These are phyloP conservation scores for Parasteatoda lunata DNA, from an alignment of 2,888 invertebrate species.

Conservation along the genomic window DNA sequence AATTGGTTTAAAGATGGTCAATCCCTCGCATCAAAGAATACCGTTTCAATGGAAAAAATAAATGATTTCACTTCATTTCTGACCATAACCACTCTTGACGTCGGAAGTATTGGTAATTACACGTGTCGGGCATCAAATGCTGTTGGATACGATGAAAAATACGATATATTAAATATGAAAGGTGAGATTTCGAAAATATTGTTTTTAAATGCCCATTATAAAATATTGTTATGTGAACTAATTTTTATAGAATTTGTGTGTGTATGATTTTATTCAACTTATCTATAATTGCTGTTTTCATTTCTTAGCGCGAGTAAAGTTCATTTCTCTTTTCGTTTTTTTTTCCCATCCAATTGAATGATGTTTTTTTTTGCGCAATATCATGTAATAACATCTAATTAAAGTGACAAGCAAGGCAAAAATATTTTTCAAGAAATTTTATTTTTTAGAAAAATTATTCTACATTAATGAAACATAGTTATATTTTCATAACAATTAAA, in stretches of 20 bases:
- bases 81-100: slow-evolving; percentile 29
- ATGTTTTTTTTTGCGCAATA: too few species aligned
- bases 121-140: slow-evolving; percentile 50
- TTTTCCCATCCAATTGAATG: too few species aligned
- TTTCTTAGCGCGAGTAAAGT: slow-evolving; percentile 6
- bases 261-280: slow-evolving; percentile 24
- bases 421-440: too few species aligned
- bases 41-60: neutral
- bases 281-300: slow-evolving; percentile 29
- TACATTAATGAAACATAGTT: too few species aligned
- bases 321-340: too few species aligned
- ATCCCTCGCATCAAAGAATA: neutral
- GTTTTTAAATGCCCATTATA: too few species aligned
- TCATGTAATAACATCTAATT: too few species aligned
- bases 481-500: too few species aligned
- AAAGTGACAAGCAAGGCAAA: too few species aligned
- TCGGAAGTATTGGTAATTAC: slow-evolving; percentile 53
- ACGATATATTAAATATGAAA: slow-evolving; percentile 20
- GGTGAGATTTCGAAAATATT: slow-evolving; percentile 10
- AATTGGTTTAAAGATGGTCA: slow-evolving; percentile 66
- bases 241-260: neutral
- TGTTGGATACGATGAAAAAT: slow-evolving; percentile 27
- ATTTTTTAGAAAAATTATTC: too few species aligned
- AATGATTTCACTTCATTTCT: slow-evolving; percentile 33
- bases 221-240: neutral